A percentile compares a stretch with the other conserved stretches of the same genome.
Evolutionary conservation across 2,888 invertebrate genomes (phyloP).

Genomic region (Ischnus inquisitorius): DNA sequence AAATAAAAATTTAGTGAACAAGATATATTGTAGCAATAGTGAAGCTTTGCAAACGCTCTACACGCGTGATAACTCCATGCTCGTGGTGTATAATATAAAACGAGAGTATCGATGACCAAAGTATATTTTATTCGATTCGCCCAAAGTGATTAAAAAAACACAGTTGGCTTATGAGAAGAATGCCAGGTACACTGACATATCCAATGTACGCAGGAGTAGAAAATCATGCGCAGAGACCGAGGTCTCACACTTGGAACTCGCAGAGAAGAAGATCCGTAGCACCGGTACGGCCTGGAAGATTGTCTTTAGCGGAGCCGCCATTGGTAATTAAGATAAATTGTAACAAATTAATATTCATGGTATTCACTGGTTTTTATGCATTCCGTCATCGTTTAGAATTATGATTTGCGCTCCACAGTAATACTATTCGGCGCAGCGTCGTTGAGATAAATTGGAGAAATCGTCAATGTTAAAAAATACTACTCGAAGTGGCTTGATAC

Average conservation of each 20-base stretch:
- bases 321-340: constrained; percentile 70
- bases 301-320: constrained; percentile 78
- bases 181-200: constrained; percentile 83
- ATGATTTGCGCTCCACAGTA: not conserved
- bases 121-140: not conserved
- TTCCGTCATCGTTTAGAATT: not conserved
- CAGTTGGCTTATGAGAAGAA: constrained; percentile 67
- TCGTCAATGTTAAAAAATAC: not conserved
- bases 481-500: not conserved
- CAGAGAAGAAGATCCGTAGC: constrained; percentile 73
- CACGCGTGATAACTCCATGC: not conserved
- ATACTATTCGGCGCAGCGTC: not conserved
- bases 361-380: not conserved
- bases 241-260: constrained; percentile 81
- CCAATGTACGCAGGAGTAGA: constrained; percentile 83
- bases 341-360: not conserved
- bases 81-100: not conserved
- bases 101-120: not conserved
- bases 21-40: too few relatives aligned
- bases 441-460: not conserved
- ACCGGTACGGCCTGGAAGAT: constrained; percentile 74
- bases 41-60: not conserved
- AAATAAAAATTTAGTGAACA: not conserved
- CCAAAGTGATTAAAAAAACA: not conserved
- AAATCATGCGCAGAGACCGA: constrained; percentile 77